These are phyloP conservation scores for Caenorhabditis sulstoni DNA, from an alignment of 2,888 invertebrate species.

Conservation along the genomic window DNA sequence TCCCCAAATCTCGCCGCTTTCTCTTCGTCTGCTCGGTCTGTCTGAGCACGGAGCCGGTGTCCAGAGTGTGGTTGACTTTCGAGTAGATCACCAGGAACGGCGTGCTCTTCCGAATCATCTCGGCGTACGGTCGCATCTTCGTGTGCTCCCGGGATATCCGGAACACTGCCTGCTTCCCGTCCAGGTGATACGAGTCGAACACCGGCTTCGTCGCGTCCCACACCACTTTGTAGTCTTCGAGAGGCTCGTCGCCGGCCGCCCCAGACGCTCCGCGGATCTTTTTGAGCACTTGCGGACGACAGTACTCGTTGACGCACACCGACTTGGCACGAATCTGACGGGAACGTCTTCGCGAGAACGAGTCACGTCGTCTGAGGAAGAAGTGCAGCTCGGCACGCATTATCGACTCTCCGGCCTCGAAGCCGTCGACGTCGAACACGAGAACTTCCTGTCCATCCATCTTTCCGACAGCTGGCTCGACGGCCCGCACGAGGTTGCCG, in stretches of 20 bases:
- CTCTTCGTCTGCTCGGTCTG: conserved; percentile 58
- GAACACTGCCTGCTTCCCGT: conserved; percentile 61
- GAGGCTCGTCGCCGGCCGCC: conserved; percentile 14
- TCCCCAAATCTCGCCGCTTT: conserved; percentile 54
- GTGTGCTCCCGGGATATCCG: conserved; percentile 61
- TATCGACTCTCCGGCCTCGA: conserved; percentile 60
- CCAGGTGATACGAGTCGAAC: conserved; percentile 65
- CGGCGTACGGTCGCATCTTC: conserved; percentile 65
- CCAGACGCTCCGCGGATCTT: conserved; percentile 29
- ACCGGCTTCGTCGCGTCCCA: conserved; percentile 67
- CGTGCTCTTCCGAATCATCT: conserved; percentile 64
- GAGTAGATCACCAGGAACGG: conserved; percentile 67
- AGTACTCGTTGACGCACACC: conserved; percentile 67
- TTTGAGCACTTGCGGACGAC: conserved; percentile 44
- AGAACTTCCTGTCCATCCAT: conserved; percentile 64
- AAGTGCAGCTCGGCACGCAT: conserved; percentile 68
- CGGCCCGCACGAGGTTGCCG: conserved; percentile 63
- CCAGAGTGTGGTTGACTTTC: conserved; percentile 64
- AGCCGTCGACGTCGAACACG: conserved; percentile 64
- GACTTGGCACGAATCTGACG: conserved; percentile 61
- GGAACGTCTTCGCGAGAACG: conserved; percentile 52
- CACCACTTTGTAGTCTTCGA: conserved; percentile 53
- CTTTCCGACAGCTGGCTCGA: conserved; percentile 66
- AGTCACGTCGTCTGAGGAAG: conserved; percentile 54
- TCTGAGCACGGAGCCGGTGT: conserved; percentile 52